A percentile compares a stretch with the other conserved stretches of the same genome.
Conservation (phyloP, 1,140 invertebrate genomes). For the Heliconius hewitsoni region DNA sequence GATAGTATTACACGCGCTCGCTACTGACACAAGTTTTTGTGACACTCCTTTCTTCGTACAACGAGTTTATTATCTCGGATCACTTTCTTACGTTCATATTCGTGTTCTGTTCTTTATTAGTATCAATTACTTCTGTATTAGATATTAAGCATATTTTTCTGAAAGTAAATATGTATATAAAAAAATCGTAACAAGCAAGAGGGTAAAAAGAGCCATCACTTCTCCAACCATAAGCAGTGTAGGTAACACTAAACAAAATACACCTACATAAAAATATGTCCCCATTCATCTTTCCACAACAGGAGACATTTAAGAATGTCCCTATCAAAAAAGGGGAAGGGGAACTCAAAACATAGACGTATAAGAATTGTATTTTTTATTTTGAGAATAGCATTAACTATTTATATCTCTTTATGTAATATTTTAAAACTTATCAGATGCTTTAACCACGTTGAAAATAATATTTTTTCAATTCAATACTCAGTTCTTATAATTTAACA, state of each 20-base stretch:
- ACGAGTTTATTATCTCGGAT: constrained; percentile 75
- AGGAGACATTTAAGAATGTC: constrained; percentile 79
- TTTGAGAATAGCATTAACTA: constrained; percentile 42
- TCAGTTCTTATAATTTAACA: no score
- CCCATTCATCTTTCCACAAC: constrained; percentile 78
- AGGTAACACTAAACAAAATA: constrained; percentile 71
- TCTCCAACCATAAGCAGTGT: constrained; percentile 73
- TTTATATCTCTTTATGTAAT: background rate
- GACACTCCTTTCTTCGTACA: constrained; percentile 70
- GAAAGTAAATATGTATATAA: constrained; percentile 31
- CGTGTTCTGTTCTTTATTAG: constrained; percentile 56
- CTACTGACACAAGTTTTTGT: constrained; percentile 78
- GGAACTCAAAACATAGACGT: constrained; percentile 56
- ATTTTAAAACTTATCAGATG: background rate
- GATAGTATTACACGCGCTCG: constrained; percentile 78
- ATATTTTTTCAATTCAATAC: no score
- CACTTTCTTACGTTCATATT: constrained; percentile 56
- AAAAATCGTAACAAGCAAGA: constrained; percentile 62
- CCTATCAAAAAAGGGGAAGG: constrained; percentile 73
- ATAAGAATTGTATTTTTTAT: constrained; percentile 42
- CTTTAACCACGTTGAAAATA: background rate
- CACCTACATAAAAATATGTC: constrained; percentile 75
- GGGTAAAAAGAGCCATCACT: constrained; percentile 68
- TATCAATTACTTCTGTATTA: background rate
- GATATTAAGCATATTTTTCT: constrained; percentile 1